Evolutionary conservation across 1,140 invertebrate species (phyloP), one percentile per base, ranked within the genome.

Genomic region (Drosophila lacertosa): DNA sequence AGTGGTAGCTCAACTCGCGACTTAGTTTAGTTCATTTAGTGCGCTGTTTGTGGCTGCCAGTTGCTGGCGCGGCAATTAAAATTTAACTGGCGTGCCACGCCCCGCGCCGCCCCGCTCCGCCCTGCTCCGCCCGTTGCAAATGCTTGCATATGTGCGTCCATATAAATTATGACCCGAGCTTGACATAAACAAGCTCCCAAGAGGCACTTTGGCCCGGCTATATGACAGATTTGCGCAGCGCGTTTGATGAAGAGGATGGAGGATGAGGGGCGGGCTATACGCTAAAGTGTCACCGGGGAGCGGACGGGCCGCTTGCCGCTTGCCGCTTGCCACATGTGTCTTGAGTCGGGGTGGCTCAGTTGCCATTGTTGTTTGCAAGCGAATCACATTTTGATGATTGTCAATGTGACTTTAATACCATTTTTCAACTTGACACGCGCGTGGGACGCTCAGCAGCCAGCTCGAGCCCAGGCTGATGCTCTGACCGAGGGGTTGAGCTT

Each of bases 391-490:
- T 89, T 89, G 86, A 89, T 89, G 86, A 86, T 83, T 90, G 81
- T 89, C 75, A 90, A 90, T 90, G 86, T 90, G 89, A 90, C 89
- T 90, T 90, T 90, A 90, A 90, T 90, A 66, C 79, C 82, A 90
- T 90, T 90, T 83, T 76, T 89, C 89, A 90, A 81, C 81, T 88
- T 83, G 81, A 81, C 69, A 77, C 74, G 66, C 55, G 57, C 37
- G 58, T 58, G 40, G 15, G 58, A 13, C 35, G 35, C 35, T 40
- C 13, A 26, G 22, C 20, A 39, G 47, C 15, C 29, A 50, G 15
- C 15, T 18, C 26, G 26, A 54, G 20, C 1, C 32, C 22, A 47
- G 26, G 11, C 51, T n/a, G 13, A 20, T n/a, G 13, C 13, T 4
- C n/a, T 20, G 16, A 22, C 5, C 1, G n/a, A 11, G n/a, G 29